Base-by-base conservation (phyloP, 1,140 invertebrate genomes). In the Heterodera carotae region DNA sequence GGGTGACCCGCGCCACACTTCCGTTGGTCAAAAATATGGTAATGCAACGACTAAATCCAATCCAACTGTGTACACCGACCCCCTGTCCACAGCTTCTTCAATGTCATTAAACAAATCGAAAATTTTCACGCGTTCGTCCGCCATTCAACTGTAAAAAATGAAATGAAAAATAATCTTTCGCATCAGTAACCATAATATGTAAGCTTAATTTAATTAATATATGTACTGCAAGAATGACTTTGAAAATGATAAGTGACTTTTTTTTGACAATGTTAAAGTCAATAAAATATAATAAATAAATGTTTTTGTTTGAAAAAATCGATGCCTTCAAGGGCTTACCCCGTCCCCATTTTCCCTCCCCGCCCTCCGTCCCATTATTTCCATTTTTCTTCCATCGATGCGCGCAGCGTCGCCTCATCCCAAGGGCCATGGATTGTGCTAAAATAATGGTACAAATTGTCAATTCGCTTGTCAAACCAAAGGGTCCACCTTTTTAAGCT, bases 341-440 rank as follows among this genome's bases (percentile, higher is more conserved):
- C n/a, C n/a, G n/a, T n/a, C n/a, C n/a, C n/a, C 15, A 1, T 53
- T 7, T 53, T 53, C 18, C 18, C 48, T 18, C 3, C 15, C 15
- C 15, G 39, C 39, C 39, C 7, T 43, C 39, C 39, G 15, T 43
- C 7, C 2, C 0, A 43, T 12, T 10, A 12, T n/a, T n/a, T n/a
- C 22, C 22, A 53, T 53, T 53, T 53, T 53, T 53, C 48, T 53
- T 53, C 48, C 3, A 66, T 66, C 27, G 62, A 66, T 66, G 56
- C 71, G 33, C 56, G 59, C 4, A 83, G 62, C 15, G 93, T 90
- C 59, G 94, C 94, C 87, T 96, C 94, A 89, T 96, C 95, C 94
- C 95, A 97, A 6, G 94, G 94, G 1, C 95, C 95, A 89, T 96
- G 93, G 82, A 95, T 96, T 88, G 95, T 96, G 71, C 89, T 90